These are phyloP conservation scores for Sanderia malayensis DNA, from an alignment of 30 jellyfish, hydroid and myxozoan species.

Conservation along the genomic window DNA sequence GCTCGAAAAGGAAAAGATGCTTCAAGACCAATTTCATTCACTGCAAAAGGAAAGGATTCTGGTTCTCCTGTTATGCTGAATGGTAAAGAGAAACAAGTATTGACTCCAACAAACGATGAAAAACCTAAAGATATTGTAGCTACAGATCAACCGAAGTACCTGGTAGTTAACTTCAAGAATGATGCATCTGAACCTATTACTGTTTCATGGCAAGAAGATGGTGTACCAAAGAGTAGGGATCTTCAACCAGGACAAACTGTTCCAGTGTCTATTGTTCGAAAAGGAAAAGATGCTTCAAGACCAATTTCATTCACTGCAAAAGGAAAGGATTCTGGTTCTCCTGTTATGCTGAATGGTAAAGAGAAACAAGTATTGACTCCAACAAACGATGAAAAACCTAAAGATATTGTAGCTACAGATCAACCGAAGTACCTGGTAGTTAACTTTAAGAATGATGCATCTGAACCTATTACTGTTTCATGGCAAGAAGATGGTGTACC, in stretches of 20 bases:
- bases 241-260: not conserved
- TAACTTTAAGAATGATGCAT: not conserved
- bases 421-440: not conserved
- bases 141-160: conserved; percentile 7
- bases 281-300: not conserved
- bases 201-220: conserved; percentile 4
- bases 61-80: conserved; percentile 16
- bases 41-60: conserved; percentile 27
- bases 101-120: not conserved
- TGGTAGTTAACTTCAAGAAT: conserved; percentile 6
- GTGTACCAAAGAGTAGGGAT: not conserved
- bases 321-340: not conserved
- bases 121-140: conserved; percentile 2
- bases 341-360: not conserved
- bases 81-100: conserved; percentile 4
- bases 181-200: conserved; percentile 10
- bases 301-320: not conserved
- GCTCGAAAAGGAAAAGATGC: conserved; percentile 10
- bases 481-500: not conserved
- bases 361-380: not conserved
- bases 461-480: not conserved
- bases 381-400: not conserved
- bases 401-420: not conserved
- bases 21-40: not conserved
- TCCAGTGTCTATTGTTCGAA: not conserved